Evolutionary conservation across 1,140 invertebrate genomes (phyloP), one percentile per base, ranked within the genome.

Genomic region (Tribolium madens): DNA sequence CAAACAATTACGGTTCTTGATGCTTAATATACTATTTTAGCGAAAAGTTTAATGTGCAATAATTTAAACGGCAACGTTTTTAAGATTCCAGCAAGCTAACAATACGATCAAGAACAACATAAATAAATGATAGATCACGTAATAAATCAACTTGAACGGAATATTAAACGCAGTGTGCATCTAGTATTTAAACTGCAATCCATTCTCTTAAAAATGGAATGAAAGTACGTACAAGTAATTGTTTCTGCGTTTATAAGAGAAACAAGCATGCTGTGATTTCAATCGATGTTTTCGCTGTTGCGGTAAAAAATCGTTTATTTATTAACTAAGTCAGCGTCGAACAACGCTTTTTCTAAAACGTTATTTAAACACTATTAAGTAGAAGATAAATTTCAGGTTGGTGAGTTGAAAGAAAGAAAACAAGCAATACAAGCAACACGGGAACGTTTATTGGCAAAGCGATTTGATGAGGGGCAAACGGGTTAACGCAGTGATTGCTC

Each of bases 281-380:
- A 42, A 42, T 42, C 36, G 36, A 12, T 15, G 6, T 17, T 21
- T 57, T 57, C 14, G 52, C 52, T 10, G n/a, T n/a, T 15, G 17
- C 15, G 6, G 15, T 21, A 18, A 21, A 21, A 17, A n/a, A 18
- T 17, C 21, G 21, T 26, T 26, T 26, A 26, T 26, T 26, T 26
- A 57, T 64, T 31, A 31, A 31, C 9, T 13, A 18, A 31, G 13
- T 26, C 21, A 33, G 57, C 57, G 10, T 50, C 9, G 68, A 72
- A 72, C 70, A 72, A 52, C n/a, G n/a, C 70, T 72, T 72, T 46
- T 72, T 72, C 70, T 46, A 36, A 72, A 72, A 72, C 42, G 57
- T 13, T n/a, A 72, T 36, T 72, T 72, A 72, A 52, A 21, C 31
- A 72, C 70, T 31, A 72, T 72, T 72, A 72, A 72, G 46, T 72